These are phyloP conservation scores for Andrena minutula DNA, from an alignment of 2,888 invertebrate species.

Conservation along the genomic window DNA sequence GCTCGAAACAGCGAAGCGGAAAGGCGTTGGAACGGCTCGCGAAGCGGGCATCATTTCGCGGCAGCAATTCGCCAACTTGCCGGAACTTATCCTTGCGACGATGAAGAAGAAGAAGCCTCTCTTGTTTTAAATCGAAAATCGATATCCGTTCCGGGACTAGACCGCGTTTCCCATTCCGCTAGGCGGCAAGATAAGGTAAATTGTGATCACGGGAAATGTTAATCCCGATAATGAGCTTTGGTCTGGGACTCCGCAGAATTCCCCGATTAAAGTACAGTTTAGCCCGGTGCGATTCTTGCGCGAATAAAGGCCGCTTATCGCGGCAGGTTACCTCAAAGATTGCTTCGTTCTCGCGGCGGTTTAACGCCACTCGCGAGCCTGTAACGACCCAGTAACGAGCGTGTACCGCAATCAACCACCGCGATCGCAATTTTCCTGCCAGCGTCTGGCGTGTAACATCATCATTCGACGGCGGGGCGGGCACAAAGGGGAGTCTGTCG, in stretches of 20 bases:
- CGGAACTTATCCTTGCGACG: neutral
- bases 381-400: conserved; percentile 15
- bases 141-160: conserved; percentile 3
- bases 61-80: neutral
- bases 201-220: conserved; percentile 61
- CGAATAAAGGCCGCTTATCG: conserved; percentile 66
- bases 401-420: conserved; percentile 18
- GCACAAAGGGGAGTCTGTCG: conserved; percentile 3
- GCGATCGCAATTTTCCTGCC: conserved; percentile 27
- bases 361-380: neutral
- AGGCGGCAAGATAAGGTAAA: conserved; percentile 20
- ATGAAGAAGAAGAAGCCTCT: neutral
- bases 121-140: conserved; percentile 39
- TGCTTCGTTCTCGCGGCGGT: neutral
- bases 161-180: neutral
- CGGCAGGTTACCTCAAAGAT: conserved; percentile 21
- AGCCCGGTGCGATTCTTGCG: conserved; percentile 58
- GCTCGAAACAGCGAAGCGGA: neutral
- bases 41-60: conserved; percentile 3
- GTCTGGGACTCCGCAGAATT: conserved; percentile 57
- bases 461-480: conserved; percentile 6
- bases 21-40: neutral
- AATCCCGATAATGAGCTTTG: conserved; percentile 77
- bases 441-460: conserved; percentile 21
- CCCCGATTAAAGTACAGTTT: conserved; percentile 38